These are phyloP conservation scores for Hemicordylus capensis DNA, from an alignment of 2,113 vertebrate genomes.

Conservation along the genomic window DNA sequence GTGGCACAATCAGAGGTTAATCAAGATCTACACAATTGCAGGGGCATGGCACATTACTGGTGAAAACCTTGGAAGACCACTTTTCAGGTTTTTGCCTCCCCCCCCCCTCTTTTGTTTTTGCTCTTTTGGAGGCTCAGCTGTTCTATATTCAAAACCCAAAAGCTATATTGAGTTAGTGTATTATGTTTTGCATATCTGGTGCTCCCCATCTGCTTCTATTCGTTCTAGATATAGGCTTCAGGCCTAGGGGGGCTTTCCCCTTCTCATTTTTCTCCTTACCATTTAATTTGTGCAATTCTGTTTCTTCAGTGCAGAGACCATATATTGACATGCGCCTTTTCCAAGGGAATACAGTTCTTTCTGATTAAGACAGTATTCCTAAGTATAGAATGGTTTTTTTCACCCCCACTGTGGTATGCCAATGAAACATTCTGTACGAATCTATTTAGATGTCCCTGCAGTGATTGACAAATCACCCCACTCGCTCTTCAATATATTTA, in stretches of 20 bases:
- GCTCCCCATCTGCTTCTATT: slow-evolving; percentile 3
- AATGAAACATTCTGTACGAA: not conserved
- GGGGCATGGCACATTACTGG: too few species aligned
- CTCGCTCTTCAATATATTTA: slow-evolving; percentile 32
- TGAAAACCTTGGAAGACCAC: too few species aligned
- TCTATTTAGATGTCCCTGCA: not conserved
- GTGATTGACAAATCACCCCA: slow-evolving; percentile 44
- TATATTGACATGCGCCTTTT: slow-evolving; percentile 2
- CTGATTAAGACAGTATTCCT: slow-evolving; percentile 8
- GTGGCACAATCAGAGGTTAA: not conserved
- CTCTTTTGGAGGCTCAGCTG: not conserved
- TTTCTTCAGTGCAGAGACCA: not conserved
- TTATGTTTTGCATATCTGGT: slow-evolving; percentile 5
- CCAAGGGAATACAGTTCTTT: slow-evolving; percentile 4
- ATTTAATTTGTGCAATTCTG: slow-evolving; percentile 16
- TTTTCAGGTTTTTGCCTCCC: not conserved
- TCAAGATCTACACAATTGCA: not conserved
- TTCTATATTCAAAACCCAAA: not conserved
- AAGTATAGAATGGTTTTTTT: not conserved
- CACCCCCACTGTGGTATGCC: not conserved
- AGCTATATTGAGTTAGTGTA: not conserved
- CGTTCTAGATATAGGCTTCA: slow-evolving; percentile 1
- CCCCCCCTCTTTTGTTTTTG: not conserved
- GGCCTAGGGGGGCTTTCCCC: not conserved
- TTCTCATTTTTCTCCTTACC: not conserved